A percentile compares a stretch with the other conserved stretches of the same genome.
phyloP scores from a whole-genome alignment of 2,113 vertebrate species.

The Lycaon pictus region DNA sequence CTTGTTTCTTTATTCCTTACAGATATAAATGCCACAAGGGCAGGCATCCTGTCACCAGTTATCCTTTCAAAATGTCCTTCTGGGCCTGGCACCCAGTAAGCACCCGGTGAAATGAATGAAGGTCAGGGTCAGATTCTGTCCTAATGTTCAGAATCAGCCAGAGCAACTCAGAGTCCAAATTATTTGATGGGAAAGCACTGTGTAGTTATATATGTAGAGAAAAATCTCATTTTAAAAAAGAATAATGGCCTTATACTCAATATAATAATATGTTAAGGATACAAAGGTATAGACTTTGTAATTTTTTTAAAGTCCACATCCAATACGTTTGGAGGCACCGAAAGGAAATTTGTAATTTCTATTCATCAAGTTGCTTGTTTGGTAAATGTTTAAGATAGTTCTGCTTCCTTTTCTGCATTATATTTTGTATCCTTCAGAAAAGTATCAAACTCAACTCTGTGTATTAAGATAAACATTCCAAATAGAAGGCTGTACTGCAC shows the following conservation, averaged over 20 bases:
- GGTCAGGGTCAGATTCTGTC: rapidly evolving
- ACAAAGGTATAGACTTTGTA: not conserved
- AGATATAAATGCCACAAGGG: not conserved
- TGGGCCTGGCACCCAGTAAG: rapidly evolving
- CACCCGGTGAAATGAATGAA: not conserved
- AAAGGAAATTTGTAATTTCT: not conserved
- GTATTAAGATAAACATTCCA: not conserved
- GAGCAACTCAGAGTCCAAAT: not conserved
- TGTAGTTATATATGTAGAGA: not conserved
- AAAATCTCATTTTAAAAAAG: not conserved
- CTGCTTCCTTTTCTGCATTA: not conserved
- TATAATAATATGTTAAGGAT: not conserved
- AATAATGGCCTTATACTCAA: not conserved
- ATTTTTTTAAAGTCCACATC: not conserved
- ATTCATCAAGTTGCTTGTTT: not conserved
- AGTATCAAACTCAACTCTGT: not conserved
- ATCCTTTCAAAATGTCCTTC: not conserved
- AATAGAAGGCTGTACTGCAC: no score
- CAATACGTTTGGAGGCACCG: not conserved
- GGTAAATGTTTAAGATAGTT: not conserved
- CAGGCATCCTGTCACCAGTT: not conserved
- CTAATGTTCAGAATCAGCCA: no score
- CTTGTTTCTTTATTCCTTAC: not conserved
- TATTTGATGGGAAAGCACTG: not conserved
- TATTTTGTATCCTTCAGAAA: not conserved